Evolutionary conservation across 1,140 invertebrate genomes (phyloP).

Genomic region (Scaptomyza hsui): DNA sequence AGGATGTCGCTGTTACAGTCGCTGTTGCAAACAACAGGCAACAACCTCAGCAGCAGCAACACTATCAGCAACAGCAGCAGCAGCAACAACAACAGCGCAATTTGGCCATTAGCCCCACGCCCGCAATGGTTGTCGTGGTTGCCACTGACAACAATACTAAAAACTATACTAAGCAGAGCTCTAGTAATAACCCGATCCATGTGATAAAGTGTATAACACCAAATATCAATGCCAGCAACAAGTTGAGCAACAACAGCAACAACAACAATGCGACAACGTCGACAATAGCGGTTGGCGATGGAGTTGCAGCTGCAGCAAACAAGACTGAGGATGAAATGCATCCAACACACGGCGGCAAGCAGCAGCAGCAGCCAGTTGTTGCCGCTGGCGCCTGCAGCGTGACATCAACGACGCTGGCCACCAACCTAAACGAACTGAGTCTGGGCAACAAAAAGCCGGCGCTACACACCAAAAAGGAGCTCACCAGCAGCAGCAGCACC

Average conservation of each 20-base stretch:
- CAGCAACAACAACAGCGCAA: constrained; percentile 53
- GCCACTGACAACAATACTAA: constrained; percentile 62
- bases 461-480: constrained; percentile 75
- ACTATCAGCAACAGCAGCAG: constrained; percentile 66
- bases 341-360: constrained; percentile 60
- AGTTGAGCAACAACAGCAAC: constrained; percentile 64
- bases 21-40: constrained; percentile 60
- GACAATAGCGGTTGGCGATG: constrained; percentile 25
- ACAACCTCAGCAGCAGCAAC: constrained; percentile 70
- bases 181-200: constrained; percentile 81
- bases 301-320: constrained; percentile 53
- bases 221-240: constrained; percentile 78
- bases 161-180: constrained; percentile 79
- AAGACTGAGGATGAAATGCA: constrained; percentile 82
- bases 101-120: constrained; percentile 60
- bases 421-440: constrained; percentile 66
- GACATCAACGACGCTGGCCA: constrained; percentile 50
- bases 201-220: constrained; percentile 84
- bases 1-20: constrained; percentile 73
- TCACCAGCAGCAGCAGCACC: constrained; percentile 15
- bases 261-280: constrained; percentile 34
- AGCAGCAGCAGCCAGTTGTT: constrained; percentile 45
- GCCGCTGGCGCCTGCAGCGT: constrained; percentile 75
- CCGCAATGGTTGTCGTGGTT: constrained; percentile 33
- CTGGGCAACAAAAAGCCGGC: constrained; percentile 77